Evolutionary conservation across 2,113 vertebrate species (phyloP).

Genomic region (Cheirogaleus medius): DNA sequence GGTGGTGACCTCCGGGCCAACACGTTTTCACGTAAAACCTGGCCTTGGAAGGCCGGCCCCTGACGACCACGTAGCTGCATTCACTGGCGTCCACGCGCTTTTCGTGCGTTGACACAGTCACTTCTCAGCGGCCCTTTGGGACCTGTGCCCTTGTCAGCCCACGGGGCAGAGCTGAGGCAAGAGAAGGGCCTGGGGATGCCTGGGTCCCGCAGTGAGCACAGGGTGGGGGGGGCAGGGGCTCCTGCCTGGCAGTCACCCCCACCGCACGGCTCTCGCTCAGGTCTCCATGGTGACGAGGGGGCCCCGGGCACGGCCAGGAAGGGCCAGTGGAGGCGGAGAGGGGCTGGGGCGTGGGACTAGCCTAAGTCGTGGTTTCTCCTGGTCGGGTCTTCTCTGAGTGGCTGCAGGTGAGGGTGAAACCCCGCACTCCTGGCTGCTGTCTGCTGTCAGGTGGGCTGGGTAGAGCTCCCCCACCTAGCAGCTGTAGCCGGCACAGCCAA

Average conservation of each 20-base stretch:
- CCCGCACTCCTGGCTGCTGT: background rate
- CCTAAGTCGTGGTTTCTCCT: background rate
- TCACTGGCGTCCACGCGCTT: fast-evolving
- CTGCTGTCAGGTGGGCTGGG: too few species aligned
- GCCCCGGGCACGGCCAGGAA: background rate
- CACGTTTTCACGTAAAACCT: fast-evolving
- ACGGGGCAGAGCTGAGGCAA: background rate
- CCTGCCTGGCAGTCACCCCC: background rate
- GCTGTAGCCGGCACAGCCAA: background rate
- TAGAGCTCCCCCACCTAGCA: background rate
- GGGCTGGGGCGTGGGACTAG: background rate
- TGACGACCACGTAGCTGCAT: fast-evolving
- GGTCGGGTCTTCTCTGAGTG: background rate
- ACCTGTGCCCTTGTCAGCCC: fast-evolving
- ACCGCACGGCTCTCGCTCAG: background rate
- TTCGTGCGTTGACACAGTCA: fast-evolving
- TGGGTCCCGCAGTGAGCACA: fast-evolving
- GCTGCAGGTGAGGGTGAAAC: background rate
- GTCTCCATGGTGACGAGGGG: background rate
- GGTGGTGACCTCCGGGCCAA: fast-evolving
- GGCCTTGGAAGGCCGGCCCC: fast-evolving
- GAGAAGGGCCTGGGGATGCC: too few species aligned
- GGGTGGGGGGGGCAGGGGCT: background rate
- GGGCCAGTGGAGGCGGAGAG: background rate
- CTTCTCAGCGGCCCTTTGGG: background rate